Base-by-base conservation (phyloP, 2,113 vertebrate species). In the Paradoxurus hermaphroditus region DNA sequence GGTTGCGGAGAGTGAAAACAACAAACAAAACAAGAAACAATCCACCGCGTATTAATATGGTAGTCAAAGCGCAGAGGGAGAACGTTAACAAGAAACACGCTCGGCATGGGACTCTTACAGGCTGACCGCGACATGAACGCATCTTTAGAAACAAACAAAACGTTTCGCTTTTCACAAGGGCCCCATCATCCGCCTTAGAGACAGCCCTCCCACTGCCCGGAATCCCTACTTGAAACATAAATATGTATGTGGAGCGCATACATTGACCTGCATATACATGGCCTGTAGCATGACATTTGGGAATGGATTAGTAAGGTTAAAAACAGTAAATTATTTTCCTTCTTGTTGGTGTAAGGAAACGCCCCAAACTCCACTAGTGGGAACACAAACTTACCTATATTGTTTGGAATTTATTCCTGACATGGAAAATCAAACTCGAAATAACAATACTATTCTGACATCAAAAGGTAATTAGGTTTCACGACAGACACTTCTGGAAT, bases 21-120 rank as follows among this genome's bases (percentile, higher is more conserved):
- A 90, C 78, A 93, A 53, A 97, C 31, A 91, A 44, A 78, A 91
- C 65, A 70, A 97, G 88, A 95, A 78, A 96, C 84, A 94, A 89
- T 39, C 96, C 86, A 46, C 53, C 84, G 13, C 8, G 62, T 5
- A 1, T 98, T 90, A 97, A 49, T 89, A 87, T 10, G n/a, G 5
- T 0, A 41, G 19, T 81, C 73, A 84, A 10, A n/a, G 65, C 1
- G 23, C 0, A 7, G 0, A 23, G 1, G 0, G 19, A 70, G 29
- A 75, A 41, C 49, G 34, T 46, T 27, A 9, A 53, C 25, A 49
- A 4, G 27, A 86, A 72, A 23, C 1, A n/a, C 34, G 56, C 59
- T 18, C 46, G 56, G 27, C 21, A 1, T 0, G 31, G 13, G 3
- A 12, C n/a, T 23, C n/a, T 62, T 49, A 56, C 6, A 63, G 46